Conservation (phyloP, 2,888 invertebrate species). For the Agrochola lota region DNA sequence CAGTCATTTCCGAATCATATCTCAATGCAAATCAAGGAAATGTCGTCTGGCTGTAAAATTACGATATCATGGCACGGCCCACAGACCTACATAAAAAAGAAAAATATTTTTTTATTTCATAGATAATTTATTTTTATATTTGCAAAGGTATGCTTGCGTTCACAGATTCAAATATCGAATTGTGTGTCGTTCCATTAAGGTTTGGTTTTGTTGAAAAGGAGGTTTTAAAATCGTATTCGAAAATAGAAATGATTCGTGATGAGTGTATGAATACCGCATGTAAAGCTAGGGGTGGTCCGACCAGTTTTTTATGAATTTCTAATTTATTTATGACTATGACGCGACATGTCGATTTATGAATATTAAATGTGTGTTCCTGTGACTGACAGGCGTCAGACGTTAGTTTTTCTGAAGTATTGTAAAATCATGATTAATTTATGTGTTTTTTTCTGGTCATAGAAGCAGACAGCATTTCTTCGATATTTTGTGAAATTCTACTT, state of each 20-base stretch:
- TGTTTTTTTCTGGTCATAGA: constrained; percentile 12
- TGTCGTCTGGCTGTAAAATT: constrained; percentile 69
- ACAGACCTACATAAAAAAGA: constrained; percentile 57
- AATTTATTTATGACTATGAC: constrained; percentile 85
- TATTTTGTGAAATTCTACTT: constrained; percentile 3
- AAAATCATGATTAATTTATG: constrained; percentile 55
- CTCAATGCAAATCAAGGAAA: constrained; percentile 77
- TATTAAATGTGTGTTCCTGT: constrained; percentile 76
- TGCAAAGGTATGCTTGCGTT: constrained; percentile 29
- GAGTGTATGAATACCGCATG: constrained; percentile 73
- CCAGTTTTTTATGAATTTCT: constrained; percentile 77
- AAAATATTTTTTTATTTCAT: constrained; percentile 47
- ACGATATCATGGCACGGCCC: constrained; percentile 72
- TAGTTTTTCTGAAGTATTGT: constrained; percentile 60
- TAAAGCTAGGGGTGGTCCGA: constrained; percentile 81
- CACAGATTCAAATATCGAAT: constrained; percentile 21
- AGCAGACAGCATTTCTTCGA: constrained; percentile 1
- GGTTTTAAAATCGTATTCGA: constrained; percentile 47
- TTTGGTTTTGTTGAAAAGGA: constrained; percentile 34
- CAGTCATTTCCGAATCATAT: constrained; percentile 76
- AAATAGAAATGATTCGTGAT: constrained; percentile 71
- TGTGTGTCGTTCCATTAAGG: constrained; percentile 49
- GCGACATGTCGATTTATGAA: constrained; percentile 83
- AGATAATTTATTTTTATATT: constrained; percentile 54
- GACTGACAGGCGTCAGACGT: constrained; percentile 70